Evolutionary conservation across 2,888 invertebrate species (phyloP), one percentile per base, ranked within the genome.

Genomic region (Lithophane ornitopus): DNA sequence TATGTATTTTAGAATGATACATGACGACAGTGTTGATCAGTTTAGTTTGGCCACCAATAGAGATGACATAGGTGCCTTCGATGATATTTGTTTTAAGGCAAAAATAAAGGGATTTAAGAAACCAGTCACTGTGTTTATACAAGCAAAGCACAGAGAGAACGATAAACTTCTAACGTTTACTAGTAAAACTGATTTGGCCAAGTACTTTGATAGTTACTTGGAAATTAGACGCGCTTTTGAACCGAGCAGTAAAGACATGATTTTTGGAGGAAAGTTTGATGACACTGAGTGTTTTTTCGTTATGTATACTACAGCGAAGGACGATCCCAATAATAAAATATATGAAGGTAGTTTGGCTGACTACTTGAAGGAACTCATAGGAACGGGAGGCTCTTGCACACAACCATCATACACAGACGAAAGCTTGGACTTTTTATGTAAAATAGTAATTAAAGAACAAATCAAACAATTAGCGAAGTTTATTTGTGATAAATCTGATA

Each of bases 1-100:
- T 7, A 72, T 87, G 49, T 41, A 81, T 46, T 87, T 83, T 19
- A 81, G 85, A 75, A 34, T 79, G 19, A 59, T 66, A 11, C 67
- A 78, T 14, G 70, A 86, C 41, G 34, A 71, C 3, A 44, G 16
- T 26, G n/a, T 87, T n/a, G 58, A 78, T 12, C 67, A 85, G 9
- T 88, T 88, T 28, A 71, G 74, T 65, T 70, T 88, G n/a, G 86
- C 84, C 2, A 75, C 85, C 3, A 88, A 88, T 46, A 77, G 82
- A 61, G 80, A 81, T 52, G 77, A 80, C 6, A 44, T 85, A 22
- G 88, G 85, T 0, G 81, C 71, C 0, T 54, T 54, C 8, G n/a
- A 54, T 54, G 54, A 54, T 54, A 54, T 54, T 54, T 54, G 54
- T 82, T 65, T 86, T 19, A 87, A 69, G 70, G 71, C 75, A 8